These are phyloP conservation scores for Mus spretus DNA, from an alignment of 2,797 vertebrate species.

Conservation along the genomic window DNA sequence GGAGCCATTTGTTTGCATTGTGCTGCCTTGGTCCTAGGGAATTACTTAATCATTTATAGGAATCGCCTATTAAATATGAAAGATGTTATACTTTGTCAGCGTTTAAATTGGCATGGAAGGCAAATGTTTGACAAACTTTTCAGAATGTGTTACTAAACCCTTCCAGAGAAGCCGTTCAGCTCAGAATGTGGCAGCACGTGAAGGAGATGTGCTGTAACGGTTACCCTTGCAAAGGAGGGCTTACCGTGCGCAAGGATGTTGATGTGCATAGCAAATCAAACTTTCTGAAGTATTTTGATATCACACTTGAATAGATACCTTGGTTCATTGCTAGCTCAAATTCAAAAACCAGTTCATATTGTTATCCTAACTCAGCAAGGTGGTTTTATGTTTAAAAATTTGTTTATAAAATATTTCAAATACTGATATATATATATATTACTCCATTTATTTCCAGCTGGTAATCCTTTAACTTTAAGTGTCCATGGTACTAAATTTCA, in stretches of 20 bases:
- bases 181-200: conserved; percentile 35
- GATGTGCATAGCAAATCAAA: conserved; percentile 48
- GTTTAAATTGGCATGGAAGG: conserved; percentile 46
- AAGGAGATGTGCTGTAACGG: conserved; percentile 32
- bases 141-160: conserved; percentile 53
- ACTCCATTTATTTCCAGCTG: conserved; percentile 48
- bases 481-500: conserved; percentile 1
- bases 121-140: conserved; percentile 54
- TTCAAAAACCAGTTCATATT: conserved; percentile 16
- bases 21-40: not conserved
- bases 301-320: not conserved
- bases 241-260: conserved; percentile 20
- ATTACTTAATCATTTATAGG: conserved; percentile 44
- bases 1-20: conserved; percentile 34
- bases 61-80: not conserved
- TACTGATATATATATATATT: not conserved
- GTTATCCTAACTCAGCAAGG: not conserved
- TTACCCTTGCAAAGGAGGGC: conserved; percentile 12
- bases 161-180: conserved; percentile 39
- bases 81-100: conserved; percentile 60
- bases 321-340: conserved; percentile 25
- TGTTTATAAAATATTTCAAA: conserved; percentile 61
- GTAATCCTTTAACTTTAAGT: conserved; percentile 54
- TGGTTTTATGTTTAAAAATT: conserved; percentile 63
- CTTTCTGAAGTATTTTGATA: conserved; percentile 45